Conservation (phyloP, 1,140 invertebrate species). For the Scaptomyza graminum region DNA sequence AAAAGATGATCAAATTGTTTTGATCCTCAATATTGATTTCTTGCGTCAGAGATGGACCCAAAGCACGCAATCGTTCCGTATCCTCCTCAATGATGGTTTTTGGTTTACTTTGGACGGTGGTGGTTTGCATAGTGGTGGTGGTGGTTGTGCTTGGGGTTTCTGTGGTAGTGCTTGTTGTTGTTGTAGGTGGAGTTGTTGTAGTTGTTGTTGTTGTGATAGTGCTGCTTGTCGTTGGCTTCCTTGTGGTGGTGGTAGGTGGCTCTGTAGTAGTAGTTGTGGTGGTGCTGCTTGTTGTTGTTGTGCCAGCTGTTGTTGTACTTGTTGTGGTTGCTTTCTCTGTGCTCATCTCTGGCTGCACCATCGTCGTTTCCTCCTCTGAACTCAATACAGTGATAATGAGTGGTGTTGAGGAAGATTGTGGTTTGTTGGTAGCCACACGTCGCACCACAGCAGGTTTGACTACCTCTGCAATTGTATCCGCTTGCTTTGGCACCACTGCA, state of each 20-base stretch:
- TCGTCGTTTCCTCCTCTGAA: constrained; percentile 77
- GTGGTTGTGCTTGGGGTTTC: constrained; percentile 20
- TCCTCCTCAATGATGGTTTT: constrained; percentile 70
- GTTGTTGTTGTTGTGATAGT: constrained; percentile 39
- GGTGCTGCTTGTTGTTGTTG: constrained; percentile 31
- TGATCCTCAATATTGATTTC: constrained; percentile 75
- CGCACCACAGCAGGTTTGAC: constrained; percentile 41
- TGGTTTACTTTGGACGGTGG: background rate
- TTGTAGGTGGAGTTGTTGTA: constrained; percentile 12
- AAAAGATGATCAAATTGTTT: constrained; percentile 77
- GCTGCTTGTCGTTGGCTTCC: constrained; percentile 17
- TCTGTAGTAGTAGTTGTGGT: constrained; percentile 43
- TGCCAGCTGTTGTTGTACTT: constrained; percentile 1
- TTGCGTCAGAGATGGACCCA: constrained; percentile 67
- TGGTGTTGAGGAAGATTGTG: constrained; percentile 75
- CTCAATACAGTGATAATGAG: constrained; percentile 83
- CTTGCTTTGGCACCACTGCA: constrained; percentile 30
- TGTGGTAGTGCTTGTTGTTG: constrained; percentile 27
- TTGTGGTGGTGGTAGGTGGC: constrained; percentile 19
- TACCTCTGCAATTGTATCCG: constrained; percentile 14
- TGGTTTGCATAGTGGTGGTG: background rate
- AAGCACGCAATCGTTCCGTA: constrained; percentile 59
- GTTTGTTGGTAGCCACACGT: constrained; percentile 35
- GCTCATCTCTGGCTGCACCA: constrained; percentile 56
- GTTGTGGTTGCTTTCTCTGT: constrained; percentile 13